Evolutionary conservation across 2,113 vertebrate species (phyloP), one percentile per base, ranked within the genome.

Genomic region (Stigmatopora argus): DNA sequence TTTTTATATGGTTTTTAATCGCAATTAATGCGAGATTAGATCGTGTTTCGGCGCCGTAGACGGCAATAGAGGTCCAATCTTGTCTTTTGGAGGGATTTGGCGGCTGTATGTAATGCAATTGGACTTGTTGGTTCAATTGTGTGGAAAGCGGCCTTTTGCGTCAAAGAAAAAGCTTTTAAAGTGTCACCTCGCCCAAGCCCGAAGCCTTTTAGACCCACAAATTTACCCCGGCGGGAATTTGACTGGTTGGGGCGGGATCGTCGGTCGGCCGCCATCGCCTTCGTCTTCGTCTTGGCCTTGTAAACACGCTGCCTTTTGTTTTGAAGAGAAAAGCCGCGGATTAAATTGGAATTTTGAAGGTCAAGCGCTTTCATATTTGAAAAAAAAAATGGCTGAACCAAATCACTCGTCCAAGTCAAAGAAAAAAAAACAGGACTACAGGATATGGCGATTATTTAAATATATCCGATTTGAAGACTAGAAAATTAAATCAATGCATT

Each of bases 91-190:
- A 35, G 4, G 44, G 46, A 69, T 67, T 71, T 71, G 85, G 74
- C 83, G 85, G 74, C 83, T 86, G 85, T 89, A 75, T 80, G 88
- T 90, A 90, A 92, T 89, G 85, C 88, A 88, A 89, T 90, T 90
- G 89, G 87, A 89, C 83, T 84, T 80, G 86, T 70, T 71, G 63
- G 81, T 79, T 83, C 88, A 90, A 91, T 90, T 90, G 88, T 85
- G 81, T 85, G 85, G 87, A 90, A 56, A 90, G 81, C 82, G 83
- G 81, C 74, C 85, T 77, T 84, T 65, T 77, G 83, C 78, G 86
- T 84, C 75, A 80, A 79, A 64, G 64, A 74, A 88, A 56, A 61
- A 82, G 88, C 90, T 90, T 90, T 92, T 90, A 91, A 91, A 90
- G 85, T 92, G 90, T 92, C 90, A 91, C 84, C 86, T 78, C 82